Evolutionary conservation across 2,888 invertebrate genomes (phyloP), one percentile per base, ranked within the genome.

Genomic region (Adelphocoris suturalis): DNA sequence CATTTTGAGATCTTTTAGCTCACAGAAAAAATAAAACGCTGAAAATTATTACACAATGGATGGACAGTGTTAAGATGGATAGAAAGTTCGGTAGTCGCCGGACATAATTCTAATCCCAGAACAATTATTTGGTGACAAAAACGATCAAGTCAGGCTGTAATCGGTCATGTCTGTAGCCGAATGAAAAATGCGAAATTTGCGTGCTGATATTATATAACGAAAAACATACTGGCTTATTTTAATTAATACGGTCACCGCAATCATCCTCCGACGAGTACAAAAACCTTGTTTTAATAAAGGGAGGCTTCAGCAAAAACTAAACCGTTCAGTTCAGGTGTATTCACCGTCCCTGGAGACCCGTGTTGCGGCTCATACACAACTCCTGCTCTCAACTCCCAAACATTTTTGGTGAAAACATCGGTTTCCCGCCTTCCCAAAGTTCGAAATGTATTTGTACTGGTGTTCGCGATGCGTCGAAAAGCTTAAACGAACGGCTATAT

Each of bases 211-310:
- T 37, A 37, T 37, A 37, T 37, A 37, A 37, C 2, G 37, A 37
- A 37, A 37, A 37, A 37, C 37, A 37, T 4, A 37, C 37, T 37
- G 37, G 37, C 3, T 37, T 37, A 37, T 37, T 57, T 57, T 57
- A 57, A 57, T 57, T 57, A 57, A 57, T 57, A 7, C 57, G 57
- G 57, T 16, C 57, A 57, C 57, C 57, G n/a, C 57, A 57, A 57
- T n/a, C 57, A 57, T 57, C 57, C 57, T 16, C 57, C 16, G n/a
- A 57, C 57, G 57, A 57, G 57, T 16, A 16, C 57, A 57, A 57
- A 57, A 57, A 57, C 57, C 57, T n/a, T n/a, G 57, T 57, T 52
- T 52, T 57, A 57, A 57, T 57, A 57, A 57, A 57, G 16, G 57
- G 7, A 5, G 16, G 57, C 57, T n/a, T 7, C 57, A 57, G 57